Base-by-base conservation (phyloP, 2,888 invertebrate species). In the Pseudococcus longispinus region DNA sequence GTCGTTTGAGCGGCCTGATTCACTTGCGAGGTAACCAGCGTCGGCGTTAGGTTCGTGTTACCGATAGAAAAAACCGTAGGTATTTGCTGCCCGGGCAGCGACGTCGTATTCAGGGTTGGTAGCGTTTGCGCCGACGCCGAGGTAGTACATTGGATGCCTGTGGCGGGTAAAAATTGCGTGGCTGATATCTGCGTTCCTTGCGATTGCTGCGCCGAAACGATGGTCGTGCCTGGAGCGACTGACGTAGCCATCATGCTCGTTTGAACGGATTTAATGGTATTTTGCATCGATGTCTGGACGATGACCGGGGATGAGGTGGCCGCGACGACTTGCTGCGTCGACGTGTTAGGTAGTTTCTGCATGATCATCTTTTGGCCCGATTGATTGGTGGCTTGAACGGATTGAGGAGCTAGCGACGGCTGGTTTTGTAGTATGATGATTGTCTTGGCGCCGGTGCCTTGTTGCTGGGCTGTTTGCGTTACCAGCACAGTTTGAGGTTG, bases 351-450 rank as follows among this genome's bases (percentile, higher is more conserved):
- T 15, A 85, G 11, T 74, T 89, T 88, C 85, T 89, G 89, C 20
- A 89, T 88, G 60, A 89, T 89, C 9, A 89, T 88, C 88, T 89
- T 89, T 55, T 26, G 83, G 3, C 23, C 46, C 15, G 87, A 32
- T 29, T 85, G 87, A 82, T 87, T 87, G 23, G 70, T 83, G 85
- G 87, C 87, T 80, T 32, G 90, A 29, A 90, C 90, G 82, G 90
- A 90, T 85, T 90, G 91, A 0, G 91, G 92, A 89, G 89, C 93
- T 13, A 93, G 90, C 4, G 90, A 90, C 0, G 91, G 90, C 89
- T 93, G 93, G 26, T 93, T 94, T 89, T 94, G 94, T 65, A 94
- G 91, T 84, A 95, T 93, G 82, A 95, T 95, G 44, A 94, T 94
- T 0, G 94, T 95, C 89, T 94, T 94, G 0, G 94, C 92, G 2